Conservation (phyloP, 2,888 invertebrate species). For the Euclidia mi region DNA sequence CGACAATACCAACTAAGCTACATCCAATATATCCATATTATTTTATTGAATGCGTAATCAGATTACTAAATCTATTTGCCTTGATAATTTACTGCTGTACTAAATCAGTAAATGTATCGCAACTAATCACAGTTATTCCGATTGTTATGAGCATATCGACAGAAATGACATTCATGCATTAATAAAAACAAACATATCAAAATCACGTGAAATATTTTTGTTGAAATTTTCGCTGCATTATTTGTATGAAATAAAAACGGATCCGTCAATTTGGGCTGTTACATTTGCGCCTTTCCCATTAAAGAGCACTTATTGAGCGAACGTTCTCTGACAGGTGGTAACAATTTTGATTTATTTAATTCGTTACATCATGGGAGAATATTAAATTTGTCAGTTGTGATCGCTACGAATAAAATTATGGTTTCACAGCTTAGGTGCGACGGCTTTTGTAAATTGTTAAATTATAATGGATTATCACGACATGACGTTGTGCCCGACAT, state of each 20-base stretch:
- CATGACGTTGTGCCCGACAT: not conserved
- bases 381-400: slow-evolving; percentile 62
- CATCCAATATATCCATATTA: not conserved
- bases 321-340: slow-evolving; percentile 62
- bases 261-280: slow-evolving; percentile 50
- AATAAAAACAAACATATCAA: slow-evolving; percentile 34
- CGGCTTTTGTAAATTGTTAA: slow-evolving; percentile 15
- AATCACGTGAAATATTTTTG: slow-evolving; percentile 17
- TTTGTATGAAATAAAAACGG: slow-evolving; percentile 41
- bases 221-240: slow-evolving; percentile 39
- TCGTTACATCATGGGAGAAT: slow-evolving; percentile 59
- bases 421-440: slow-evolving; percentile 26
- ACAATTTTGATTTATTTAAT: slow-evolving; percentile 71
- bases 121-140: slow-evolving; percentile 29
- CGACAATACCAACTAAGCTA: slow-evolving; percentile 17
- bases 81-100: too few species aligned
- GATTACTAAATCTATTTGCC: too few species aligned
- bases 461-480: slow-evolving; percentile 8
- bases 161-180: slow-evolving; percentile 38
- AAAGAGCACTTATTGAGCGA: slow-evolving; percentile 64
- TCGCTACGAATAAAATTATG: slow-evolving; percentile 39
- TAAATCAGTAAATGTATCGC: not conserved
- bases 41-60: too few species aligned
- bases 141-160: slow-evolving; percentile 36
- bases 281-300: slow-evolving; percentile 60